Conservation (phyloP, 30 jellyfish, hydroid and myxozoan genomes). For the Mastigias papua region DNA sequence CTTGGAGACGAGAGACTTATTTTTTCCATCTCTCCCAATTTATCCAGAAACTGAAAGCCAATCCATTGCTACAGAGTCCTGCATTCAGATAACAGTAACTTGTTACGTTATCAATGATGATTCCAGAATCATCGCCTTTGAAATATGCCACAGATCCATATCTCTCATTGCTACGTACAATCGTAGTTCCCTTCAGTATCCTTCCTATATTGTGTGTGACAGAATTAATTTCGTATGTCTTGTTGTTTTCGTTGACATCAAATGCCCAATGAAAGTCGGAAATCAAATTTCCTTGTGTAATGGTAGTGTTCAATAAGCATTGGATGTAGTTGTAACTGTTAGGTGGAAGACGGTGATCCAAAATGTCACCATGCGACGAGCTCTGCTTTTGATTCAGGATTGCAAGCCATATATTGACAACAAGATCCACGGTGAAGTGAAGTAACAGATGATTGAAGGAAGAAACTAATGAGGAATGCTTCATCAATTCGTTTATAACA, state of each 20-base stretch:
- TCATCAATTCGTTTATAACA: too few species aligned
- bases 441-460: too few species aligned
- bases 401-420: too few species aligned
- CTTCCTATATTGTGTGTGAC: constrained; percentile 46
- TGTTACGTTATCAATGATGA: constrained; percentile 37
- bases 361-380: too few species aligned
- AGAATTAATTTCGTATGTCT: constrained; percentile 28
- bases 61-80: constrained; percentile 14
- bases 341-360: too few species aligned
- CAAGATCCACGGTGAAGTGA: too few species aligned
- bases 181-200: constrained; percentile 17
- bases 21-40: constrained; percentile 6
- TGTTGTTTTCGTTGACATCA: constrained; percentile 3
- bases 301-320: background rate
- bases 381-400: too few species aligned
- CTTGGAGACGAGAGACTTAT: too few species aligned
- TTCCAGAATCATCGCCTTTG: constrained; percentile 45
- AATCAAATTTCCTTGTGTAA: background rate
- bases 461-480: too few species aligned
- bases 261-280: constrained; percentile 67
- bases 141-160: constrained; percentile 49
- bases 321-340: too few species aligned
- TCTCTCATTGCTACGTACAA: constrained; percentile 14
- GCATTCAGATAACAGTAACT: constrained; percentile 60
- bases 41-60: constrained; percentile 54